These are phyloP conservation scores for Nannospalax galili DNA, from an alignment of 2,113 vertebrate species.

Conservation along the genomic window DNA sequence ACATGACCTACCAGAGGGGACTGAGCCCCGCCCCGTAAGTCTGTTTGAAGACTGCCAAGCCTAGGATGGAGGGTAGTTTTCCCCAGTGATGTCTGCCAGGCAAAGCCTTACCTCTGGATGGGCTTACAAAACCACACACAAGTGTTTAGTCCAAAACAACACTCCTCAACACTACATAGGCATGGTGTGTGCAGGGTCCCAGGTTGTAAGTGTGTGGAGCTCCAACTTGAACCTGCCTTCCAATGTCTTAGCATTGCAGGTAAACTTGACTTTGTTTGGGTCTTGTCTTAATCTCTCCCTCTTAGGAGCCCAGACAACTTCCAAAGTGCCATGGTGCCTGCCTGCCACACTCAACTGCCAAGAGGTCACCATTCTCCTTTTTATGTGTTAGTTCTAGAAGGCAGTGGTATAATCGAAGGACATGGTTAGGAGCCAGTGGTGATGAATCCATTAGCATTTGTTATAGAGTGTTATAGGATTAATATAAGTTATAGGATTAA, in stretches of 20 bases:
- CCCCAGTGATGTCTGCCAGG: neutral
- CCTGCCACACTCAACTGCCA: neutral
- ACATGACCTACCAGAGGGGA: neutral
- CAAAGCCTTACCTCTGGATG: neutral
- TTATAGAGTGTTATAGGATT: too few species aligned
- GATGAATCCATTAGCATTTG: neutral
- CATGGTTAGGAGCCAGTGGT: neutral
- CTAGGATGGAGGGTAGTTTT: neutral
- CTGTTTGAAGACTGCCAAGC: neutral
- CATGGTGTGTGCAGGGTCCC: neutral
- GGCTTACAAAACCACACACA: neutral
- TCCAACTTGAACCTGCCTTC: neutral
- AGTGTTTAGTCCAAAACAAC: neutral
- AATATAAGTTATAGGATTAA: too few species aligned
- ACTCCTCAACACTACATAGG: neutral
- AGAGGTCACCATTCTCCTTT: neutral
- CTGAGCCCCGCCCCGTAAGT: too few species aligned
- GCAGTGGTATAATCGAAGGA: neutral
- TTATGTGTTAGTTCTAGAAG: neutral
- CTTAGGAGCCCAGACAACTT: rapidly evolving
- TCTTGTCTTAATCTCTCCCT: too few species aligned
- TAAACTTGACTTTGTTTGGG: too few species aligned
- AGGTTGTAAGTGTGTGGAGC: neutral
- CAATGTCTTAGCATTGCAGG: rapidly evolving
- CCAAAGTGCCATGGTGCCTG: neutral